Base-by-base conservation (phyloP, 2,113 vertebrate genomes). In the Pogonocichla stellata region DNA sequence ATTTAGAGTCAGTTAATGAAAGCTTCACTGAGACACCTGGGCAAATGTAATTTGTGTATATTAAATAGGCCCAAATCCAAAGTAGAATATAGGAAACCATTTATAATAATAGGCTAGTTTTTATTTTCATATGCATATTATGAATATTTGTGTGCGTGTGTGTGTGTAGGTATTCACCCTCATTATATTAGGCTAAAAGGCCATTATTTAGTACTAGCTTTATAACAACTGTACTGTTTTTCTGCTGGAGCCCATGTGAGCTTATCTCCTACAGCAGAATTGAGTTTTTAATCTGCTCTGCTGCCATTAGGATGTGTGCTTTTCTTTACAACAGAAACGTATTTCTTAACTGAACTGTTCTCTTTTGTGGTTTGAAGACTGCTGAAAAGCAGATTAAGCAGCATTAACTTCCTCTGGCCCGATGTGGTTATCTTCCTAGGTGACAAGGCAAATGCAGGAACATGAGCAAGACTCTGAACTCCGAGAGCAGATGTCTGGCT, bases 401-500 rank as follows among this genome's bases (percentile, higher is more conserved):
- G 90, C 72, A 74, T 84, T 94, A 92, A 88, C 64, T 95, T 75
- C 22, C 54, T 87, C 64, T 80, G 72, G 65, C 77, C 58, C 10
- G 1, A 5, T 88, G 82, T 88, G 95, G 88, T 88, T 93, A 36
- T 88, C 95, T 73, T 64, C 90, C 71, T 97, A 99, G 99, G 99
- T 99, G 96, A 99, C 99, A 43, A 99, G 99, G 92, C 99, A 99
- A 97, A 99, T 99, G 96, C 99, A 99, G 97, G 99, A 99, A 91
- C 99, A 99, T 18, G 99, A 99, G 88, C 99, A 99, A 92, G 99
- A 99, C 95, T 99, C 99, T 3, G 99, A 99, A 93, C 98, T 99
- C 86, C 98, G 99, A 77, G 99, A 99, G 95, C 99, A 99, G 96
- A 99, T 99, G 98, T 98, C 99, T 87, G 99, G 99, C 86, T 99